Evolutionary conservation across 2,797 vertebrate species (phyloP).

Genomic region (Limosa lapponica): DNA sequence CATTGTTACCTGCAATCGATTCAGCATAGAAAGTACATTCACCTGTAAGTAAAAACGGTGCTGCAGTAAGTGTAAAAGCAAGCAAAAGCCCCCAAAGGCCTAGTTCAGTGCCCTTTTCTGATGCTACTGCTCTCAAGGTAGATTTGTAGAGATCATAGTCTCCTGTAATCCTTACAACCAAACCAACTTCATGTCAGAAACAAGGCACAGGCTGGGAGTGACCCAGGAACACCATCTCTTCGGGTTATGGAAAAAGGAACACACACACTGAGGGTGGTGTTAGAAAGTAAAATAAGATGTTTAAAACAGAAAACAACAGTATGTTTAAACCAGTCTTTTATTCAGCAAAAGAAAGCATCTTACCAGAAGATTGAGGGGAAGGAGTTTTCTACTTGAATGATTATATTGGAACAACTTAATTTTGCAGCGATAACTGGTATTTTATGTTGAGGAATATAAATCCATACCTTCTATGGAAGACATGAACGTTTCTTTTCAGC

Average conservation of each 20-base stretch:
- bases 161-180: neutral
- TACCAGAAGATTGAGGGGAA: neutral
- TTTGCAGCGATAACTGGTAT: neutral
- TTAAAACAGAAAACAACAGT: accelerated
- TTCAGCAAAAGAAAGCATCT: neutral
- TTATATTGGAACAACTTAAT: neutral
- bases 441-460: neutral
- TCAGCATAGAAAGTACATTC: neutral
- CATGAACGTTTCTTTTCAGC: neutral
- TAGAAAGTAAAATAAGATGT: neutral
- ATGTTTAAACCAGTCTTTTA: neutral
- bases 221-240: neutral
- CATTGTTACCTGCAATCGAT: neutral
- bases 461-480: conserved; percentile 57
- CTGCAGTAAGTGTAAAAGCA: neutral
- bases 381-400: neutral
- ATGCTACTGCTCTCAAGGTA: accelerated
- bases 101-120: neutral
- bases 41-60: neutral
- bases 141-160: neutral
- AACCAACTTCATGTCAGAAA: neutral
- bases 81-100: neutral
- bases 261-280: accelerated
- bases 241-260: neutral
- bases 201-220: neutral